phyloP scores from a whole-genome alignment of 1,140 invertebrate genomes.

The Megalonaias nervosa region DNA sequence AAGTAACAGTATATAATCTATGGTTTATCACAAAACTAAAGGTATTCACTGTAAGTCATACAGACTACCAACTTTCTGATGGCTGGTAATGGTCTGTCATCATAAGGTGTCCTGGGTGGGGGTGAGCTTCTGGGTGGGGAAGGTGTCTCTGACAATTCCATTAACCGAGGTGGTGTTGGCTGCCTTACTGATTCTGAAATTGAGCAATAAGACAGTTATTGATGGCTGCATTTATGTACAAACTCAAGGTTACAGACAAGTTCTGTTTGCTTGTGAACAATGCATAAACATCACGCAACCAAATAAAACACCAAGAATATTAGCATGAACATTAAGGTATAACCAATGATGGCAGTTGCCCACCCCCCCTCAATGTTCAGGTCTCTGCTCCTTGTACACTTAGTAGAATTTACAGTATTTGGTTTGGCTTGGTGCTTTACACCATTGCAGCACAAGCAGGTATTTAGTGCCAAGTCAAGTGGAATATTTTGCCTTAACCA shows the following conservation, averaged over 20 bases:
- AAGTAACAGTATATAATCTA: neutral
- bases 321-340: no score
- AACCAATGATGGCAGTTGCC: no score
- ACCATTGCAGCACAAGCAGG: no score
- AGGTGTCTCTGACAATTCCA: conserved; percentile 31
- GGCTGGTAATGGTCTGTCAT: conserved; percentile 87
- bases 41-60: no score
- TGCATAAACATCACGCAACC: neutral
- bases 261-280: neutral
- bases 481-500: no score
- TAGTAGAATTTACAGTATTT: no score
- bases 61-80: conserved; percentile 51
- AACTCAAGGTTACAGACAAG: neutral
- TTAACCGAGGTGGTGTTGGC: conserved; percentile 43
- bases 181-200: conserved; percentile 40
- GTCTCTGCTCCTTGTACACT: no score
- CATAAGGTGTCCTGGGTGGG: conserved; percentile 76
- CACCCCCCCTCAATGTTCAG: no score
- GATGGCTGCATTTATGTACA: neutral
- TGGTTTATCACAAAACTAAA: neutral
- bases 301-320: neutral
- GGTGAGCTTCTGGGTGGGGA: conserved; percentile 43
- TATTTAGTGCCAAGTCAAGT: no score
- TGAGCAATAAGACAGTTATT: neutral
- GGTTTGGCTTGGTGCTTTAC: no score